A percentile compares a stretch with the other conserved stretches of the same genome.
phyloP scores from a whole-genome alignment of 2,113 vertebrate species.

The Scomber scombrus region DNA sequence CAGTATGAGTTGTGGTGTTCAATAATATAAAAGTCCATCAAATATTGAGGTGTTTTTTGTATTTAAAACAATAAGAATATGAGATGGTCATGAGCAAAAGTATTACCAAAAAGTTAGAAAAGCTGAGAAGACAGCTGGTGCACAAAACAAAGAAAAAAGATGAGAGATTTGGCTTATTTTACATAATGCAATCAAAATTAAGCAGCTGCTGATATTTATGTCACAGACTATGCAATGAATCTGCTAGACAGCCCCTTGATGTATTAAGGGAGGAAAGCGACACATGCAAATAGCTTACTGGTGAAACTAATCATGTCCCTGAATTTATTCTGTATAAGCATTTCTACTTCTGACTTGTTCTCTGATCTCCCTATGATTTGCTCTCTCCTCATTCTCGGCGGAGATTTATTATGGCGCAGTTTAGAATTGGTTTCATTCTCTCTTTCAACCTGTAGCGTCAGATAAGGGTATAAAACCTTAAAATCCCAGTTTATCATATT shows the following conservation, averaged over 20 bases:
- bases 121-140: conserved; percentile 16
- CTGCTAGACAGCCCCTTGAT: background rate
- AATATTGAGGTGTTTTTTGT: conserved; percentile 30
- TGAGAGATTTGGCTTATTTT: conserved; percentile 29
- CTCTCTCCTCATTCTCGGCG: conserved; percentile 14
- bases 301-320: conserved; percentile 27
- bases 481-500: conserved; percentile 52
- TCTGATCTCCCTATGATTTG: conserved; percentile 18
- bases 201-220: conserved; percentile 47
- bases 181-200: conserved; percentile 43
- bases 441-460: conserved; percentile 33
- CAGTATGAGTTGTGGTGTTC: background rate
- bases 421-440: conserved; percentile 46
- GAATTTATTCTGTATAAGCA: conserved; percentile 24
- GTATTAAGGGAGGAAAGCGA: background rate
- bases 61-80: conserved; percentile 34
- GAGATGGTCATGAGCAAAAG: conserved; percentile 15
- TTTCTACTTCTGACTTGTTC: conserved; percentile 16
- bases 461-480: conserved; percentile 21
- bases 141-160: conserved; percentile 28
- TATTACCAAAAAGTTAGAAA: conserved; percentile 10
- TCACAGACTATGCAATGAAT: conserved; percentile 30
- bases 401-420: conserved; percentile 37
- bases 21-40: background rate
- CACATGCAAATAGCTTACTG: conserved; percentile 1